Percentiles rank a stretch among this genome's conserved stretches.
Evolutionary conservation across 2,113 vertebrate genomes (phyloP).

Genomic region (Ageneiosus marmoratus): DNA sequence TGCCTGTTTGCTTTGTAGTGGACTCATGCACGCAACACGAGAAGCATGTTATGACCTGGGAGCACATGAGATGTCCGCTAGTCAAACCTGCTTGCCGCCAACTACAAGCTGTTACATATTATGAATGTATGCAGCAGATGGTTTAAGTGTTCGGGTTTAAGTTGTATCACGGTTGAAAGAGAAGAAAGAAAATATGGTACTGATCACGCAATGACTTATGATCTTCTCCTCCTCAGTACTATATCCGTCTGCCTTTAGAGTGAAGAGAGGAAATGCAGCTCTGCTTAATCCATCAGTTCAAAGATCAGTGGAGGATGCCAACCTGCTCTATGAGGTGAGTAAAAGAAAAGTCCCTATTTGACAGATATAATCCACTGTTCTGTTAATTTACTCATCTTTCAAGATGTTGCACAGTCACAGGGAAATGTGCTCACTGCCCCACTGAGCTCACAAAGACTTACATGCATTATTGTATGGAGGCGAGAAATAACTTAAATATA

Average conservation of each 20-base stretch:
- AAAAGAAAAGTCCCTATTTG: neutral
- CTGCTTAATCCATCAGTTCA: constrained; percentile 83
- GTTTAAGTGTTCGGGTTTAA: constrained; percentile 15
- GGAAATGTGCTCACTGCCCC: too few relatives aligned
- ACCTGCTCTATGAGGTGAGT: constrained; percentile 87
- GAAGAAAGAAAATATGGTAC: constrained; percentile 14
- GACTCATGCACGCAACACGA: constrained; percentile 1
- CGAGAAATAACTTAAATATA: too few relatives aligned
- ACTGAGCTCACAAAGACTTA: too few relatives aligned
- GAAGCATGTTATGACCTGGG: constrained; percentile 13
- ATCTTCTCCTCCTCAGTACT: constrained; percentile 69
- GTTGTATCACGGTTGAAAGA: neutral
- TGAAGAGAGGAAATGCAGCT: constrained; percentile 75
- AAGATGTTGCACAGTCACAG: neutral
- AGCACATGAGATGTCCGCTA: constrained; percentile 23
- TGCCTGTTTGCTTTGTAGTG: constrained; percentile 14
- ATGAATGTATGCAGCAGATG: constrained; percentile 8
- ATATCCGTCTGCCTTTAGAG: constrained; percentile 81
- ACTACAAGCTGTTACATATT: neutral
- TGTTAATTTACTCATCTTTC: neutral
- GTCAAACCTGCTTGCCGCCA: neutral
- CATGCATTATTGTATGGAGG: too few relatives aligned
- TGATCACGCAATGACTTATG: neutral
- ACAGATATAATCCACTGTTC: neutral
- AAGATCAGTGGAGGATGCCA: constrained; percentile 79